Conservation (phyloP, 2,797 vertebrate species). For the Sebastes cheni region DNA sequence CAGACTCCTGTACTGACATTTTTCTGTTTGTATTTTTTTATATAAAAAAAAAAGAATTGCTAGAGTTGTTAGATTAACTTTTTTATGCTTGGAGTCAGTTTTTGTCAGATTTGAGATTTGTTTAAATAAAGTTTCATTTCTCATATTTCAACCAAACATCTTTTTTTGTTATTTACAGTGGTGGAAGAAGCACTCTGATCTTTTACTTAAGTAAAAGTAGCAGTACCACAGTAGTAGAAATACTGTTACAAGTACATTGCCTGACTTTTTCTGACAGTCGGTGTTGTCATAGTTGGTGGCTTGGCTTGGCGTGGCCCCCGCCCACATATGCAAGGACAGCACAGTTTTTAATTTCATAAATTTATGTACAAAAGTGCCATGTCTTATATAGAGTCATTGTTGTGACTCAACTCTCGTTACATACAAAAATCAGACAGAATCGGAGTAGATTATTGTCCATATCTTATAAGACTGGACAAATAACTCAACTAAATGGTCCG, state of each 20-base stretch:
- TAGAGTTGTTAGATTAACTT: slow-evolving; percentile 11
- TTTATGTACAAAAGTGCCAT: too few relatives aligned
- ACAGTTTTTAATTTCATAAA: too few relatives aligned
- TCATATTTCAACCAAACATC: not conserved
- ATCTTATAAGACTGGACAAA: too few relatives aligned
- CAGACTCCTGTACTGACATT: not conserved
- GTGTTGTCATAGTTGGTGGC: too few relatives aligned
- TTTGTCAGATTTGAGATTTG: slow-evolving; percentile 24
- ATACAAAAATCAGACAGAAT: too few relatives aligned
- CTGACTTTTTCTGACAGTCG: too few relatives aligned
- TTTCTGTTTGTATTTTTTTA: slow-evolving; percentile 53
- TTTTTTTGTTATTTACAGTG: not conserved
- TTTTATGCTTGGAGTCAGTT: slow-evolving; percentile 20
- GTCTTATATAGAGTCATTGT: too few relatives aligned
- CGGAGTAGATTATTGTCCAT: too few relatives aligned
- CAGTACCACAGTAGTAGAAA: not conserved
- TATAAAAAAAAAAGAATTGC: slow-evolving; percentile 24
- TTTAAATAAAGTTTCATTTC: slow-evolving; percentile 56
- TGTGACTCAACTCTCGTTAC: too few relatives aligned
- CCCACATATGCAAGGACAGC: too few relatives aligned
- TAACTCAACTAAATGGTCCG: too few relatives aligned
- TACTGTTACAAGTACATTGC: not conserved
- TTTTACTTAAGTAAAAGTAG: not conserved
- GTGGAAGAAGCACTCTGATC: not conserved
- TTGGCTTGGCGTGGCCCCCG: too few relatives aligned